Conservation (phyloP, 2,797 vertebrate genomes). For the Phoxinus dragarum region DNA sequence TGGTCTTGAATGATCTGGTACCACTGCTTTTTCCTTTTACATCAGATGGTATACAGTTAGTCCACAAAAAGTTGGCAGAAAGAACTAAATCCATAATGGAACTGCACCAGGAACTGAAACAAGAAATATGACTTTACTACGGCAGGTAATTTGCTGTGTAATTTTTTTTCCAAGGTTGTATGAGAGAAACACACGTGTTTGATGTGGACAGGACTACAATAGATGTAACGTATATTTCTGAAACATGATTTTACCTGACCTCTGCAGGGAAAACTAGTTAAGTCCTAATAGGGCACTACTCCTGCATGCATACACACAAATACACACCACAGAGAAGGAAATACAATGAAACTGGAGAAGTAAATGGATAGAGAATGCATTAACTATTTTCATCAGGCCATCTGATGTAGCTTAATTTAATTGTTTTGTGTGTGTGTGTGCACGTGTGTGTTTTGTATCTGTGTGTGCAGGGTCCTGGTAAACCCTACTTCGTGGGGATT, state of each 20-base stretch:
- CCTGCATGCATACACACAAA: constrained; percentile 3
- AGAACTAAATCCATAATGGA: background rate
- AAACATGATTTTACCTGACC: background rate
- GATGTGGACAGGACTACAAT: background rate
- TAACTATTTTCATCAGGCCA: constrained; percentile 53
- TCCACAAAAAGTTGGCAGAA: background rate
- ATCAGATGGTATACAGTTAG: background rate
- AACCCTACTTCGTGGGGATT: too few relatives aligned
- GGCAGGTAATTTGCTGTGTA: background rate
- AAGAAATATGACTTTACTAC: background rate
- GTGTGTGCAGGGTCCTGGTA: background rate
- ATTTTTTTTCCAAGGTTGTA: background rate
- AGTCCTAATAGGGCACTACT: constrained; percentile 3
- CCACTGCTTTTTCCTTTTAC: background rate
- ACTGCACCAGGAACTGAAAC: background rate
- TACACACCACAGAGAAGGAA: constrained; percentile 21
- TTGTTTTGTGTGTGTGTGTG: constrained; percentile 38
- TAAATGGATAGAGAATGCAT: constrained; percentile 31
- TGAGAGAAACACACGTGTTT: background rate
- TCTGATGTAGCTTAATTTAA: constrained; percentile 49
- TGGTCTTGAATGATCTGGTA: background rate
- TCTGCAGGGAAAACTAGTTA: background rate
- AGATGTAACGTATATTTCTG: background rate
- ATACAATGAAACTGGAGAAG: constrained; percentile 44
- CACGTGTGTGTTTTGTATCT: background rate